Evolutionary conservation across 2,113 vertebrate genomes (phyloP).

Genomic region (Grantiella picta): DNA sequence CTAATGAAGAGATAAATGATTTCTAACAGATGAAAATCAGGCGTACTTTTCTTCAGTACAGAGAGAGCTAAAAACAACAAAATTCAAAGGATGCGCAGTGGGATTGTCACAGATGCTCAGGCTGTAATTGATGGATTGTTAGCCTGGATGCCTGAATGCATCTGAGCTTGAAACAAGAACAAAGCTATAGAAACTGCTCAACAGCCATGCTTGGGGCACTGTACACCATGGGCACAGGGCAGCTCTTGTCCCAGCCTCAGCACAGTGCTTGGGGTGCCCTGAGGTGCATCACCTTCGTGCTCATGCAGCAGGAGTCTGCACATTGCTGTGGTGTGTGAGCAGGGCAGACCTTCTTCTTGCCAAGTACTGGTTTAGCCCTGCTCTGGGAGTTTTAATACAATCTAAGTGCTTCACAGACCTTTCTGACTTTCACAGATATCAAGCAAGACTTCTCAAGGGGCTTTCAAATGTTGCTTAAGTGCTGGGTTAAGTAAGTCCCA

Average conservation of each 20-base stretch:
- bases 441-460: not conserved
- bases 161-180: not conserved
- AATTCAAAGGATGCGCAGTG: accelerated
- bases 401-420: not conserved
- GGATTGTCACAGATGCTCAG: not conserved
- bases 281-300: accelerated
- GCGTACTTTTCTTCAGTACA: not conserved
- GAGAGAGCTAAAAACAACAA: not conserved
- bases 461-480: not conserved
- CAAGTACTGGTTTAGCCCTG: not conserved
- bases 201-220: not conserved
- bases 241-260: not conserved
- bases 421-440: not conserved
- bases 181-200: not conserved
- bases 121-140: not conserved
- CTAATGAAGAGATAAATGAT: not conserved
- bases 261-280: accelerated
- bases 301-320: accelerated
- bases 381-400: not conserved
- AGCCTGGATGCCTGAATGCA: not conserved
- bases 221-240: not conserved
- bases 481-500: not conserved
- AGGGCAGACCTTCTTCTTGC: not conserved
- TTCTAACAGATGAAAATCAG: not conserved
- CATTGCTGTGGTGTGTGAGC: accelerated